Percentiles rank a stretch among this genome's conserved stretches.
Evolutionary conservation across 2,113 vertebrate species (phyloP).

Genomic region (Albula goreensis): DNA sequence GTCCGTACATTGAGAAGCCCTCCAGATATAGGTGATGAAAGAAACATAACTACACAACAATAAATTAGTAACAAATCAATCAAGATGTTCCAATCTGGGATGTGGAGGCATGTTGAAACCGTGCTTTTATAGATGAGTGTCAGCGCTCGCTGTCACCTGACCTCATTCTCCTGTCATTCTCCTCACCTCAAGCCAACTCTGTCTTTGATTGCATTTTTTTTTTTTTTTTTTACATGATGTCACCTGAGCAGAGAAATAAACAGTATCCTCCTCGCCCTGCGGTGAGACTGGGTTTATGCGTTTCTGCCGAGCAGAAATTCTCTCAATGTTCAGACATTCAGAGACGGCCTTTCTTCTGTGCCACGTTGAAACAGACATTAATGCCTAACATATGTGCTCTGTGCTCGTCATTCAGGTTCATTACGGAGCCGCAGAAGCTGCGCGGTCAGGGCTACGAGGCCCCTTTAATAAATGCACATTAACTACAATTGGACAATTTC

Average conservation of each 20-base stretch:
- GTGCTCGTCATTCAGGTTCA: not conserved
- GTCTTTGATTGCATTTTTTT: not conserved
- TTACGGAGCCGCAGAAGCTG: not conserved
- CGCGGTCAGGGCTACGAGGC: not conserved
- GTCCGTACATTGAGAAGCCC: no score
- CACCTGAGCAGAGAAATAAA: not conserved
- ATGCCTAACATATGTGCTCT: slow-evolving; percentile 30
- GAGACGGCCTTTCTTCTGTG: not conserved
- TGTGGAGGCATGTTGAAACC: no score
- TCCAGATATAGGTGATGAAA: no score
- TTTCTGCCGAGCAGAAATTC: slow-evolving; percentile 2
- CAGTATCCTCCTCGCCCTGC: not conserved
- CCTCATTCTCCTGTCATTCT: no score
- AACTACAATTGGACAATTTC: not conserved
- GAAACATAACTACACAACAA: no score
- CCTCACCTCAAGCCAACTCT: not conserved
- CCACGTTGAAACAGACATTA: slow-evolving; percentile 29
- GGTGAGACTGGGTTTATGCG: not conserved
- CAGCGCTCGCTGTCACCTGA: not conserved
- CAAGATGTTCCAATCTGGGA: no score
- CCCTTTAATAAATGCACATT: not conserved
- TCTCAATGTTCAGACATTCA: not conserved
- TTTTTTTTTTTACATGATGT: not conserved
- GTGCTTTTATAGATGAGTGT: not conserved
- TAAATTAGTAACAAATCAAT: no score